A percentile compares a stretch with the other conserved stretches of the same genome.
Evolutionary conservation across 1,140 invertebrate genomes (phyloP).

Genomic region (Elymnias hypermnestra): DNA sequence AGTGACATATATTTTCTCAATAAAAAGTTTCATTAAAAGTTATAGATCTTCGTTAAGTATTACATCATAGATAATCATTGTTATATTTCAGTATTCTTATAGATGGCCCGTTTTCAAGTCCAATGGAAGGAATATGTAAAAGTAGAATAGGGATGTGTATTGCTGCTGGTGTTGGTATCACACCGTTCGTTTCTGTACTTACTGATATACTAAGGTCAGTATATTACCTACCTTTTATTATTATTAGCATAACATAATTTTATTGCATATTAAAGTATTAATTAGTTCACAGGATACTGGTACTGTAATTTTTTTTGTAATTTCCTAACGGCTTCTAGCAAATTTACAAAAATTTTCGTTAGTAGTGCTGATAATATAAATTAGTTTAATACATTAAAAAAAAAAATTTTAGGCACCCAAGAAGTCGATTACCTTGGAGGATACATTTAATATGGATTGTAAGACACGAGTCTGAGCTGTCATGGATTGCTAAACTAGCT

Average conservation of each 20-base stretch:
- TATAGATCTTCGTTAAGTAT: too few species aligned
- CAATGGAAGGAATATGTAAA: conserved; percentile 43
- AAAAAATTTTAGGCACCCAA: conserved; percentile 51
- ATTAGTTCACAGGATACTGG: too few species aligned
- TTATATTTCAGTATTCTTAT: conserved; percentile 48
- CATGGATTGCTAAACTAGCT: conserved; percentile 49
- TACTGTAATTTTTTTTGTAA: too few species aligned
- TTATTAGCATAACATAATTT: too few species aligned
- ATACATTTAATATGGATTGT: conserved; percentile 66
- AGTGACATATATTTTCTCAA: too few species aligned
- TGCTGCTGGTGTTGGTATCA: conserved; percentile 67
- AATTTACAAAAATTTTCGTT: too few species aligned
- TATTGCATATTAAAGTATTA: too few species aligned
- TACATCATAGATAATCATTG: background rate
- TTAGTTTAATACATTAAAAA: too few species aligned
- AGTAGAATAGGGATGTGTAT: conserved; percentile 53
- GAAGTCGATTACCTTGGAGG: conserved; percentile 42
- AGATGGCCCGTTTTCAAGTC: conserved; percentile 64
- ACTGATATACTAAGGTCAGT: conserved; percentile 39
- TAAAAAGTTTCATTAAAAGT: too few species aligned
- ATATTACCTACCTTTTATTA: too few species aligned
- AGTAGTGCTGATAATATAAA: too few species aligned
- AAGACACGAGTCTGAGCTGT: conserved; percentile 48
- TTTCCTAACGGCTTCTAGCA: too few species aligned
- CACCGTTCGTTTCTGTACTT: conserved; percentile 54